Evolutionary conservation across 2,888 invertebrate species (phyloP), one percentile per base, ranked within the genome.

Genomic region (Bibio marci): DNA sequence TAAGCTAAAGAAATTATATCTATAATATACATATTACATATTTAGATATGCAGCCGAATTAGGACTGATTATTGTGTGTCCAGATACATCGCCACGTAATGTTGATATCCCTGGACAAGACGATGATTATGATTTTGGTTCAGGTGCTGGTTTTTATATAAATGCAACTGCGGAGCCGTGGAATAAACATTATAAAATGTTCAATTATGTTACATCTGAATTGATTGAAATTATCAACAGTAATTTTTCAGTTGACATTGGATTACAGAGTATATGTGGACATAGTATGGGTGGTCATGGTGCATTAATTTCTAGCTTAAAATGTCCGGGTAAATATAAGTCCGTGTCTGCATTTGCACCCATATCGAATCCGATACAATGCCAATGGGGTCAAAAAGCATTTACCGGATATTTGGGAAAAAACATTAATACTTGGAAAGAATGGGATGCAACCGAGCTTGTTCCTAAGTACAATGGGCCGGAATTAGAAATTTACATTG

Each of bases 291-390:
- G 97, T 43, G 97, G 97, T 18, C 95, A 97, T 64, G 97, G 98
- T 25, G 94, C 95, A 13, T 58, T 97, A 35, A 76, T 91, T 38
- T 82, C 83, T 53, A 82, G 85, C 5, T 62, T 98, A 31, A 85
- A 87, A 59, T 91, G 90, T 62, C 94, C 94, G 10, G 85, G 83
- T 12, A 63, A 80, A 41, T 97, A 83, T 62, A 74, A 74, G 52
- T 76, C 81, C 8, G 90, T 92, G 1, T 92, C 94, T 45, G 92
- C 90, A 5, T 95, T 98, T 67, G 77, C 97, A 4, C 94, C 98
- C 0, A 92, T 97, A 52, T 77, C 80, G 48, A 90, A 95, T 62
- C 94, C 97, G 0, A 70, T 65, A 3, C 65, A 76, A 39, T 80
- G 83, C 48, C 72, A 79, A 0, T 95, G 92, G 92, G 95, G 97